Conservation (phyloP, 2,888 invertebrate species). For the Heteropelma amictum region DNA sequence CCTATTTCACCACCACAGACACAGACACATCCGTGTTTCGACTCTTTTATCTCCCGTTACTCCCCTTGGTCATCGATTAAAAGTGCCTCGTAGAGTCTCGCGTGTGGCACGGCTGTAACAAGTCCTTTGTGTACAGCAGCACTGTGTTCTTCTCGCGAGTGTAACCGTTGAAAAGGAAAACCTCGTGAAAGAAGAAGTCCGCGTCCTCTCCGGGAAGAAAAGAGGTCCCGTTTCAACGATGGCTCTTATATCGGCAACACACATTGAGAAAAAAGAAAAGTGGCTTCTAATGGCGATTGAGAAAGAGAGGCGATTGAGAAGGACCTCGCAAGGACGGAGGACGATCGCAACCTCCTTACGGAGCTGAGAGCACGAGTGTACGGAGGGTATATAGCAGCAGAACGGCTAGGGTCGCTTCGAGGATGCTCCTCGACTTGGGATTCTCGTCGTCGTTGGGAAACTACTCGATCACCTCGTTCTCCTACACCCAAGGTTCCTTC, state of each 20-base stretch:
- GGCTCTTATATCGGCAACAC: slow-evolving; percentile 6
- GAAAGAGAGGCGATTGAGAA: slow-evolving; percentile 1
- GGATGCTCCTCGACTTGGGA: slow-evolving; percentile 47
- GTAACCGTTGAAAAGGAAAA: slow-evolving; percentile 57
- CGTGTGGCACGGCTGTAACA: slow-evolving; percentile 61
- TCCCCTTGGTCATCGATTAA: background rate
- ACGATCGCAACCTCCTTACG: no score
- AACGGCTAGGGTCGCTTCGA: slow-evolving; percentile 18
- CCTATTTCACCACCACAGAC: background rate
- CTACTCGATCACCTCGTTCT: slow-evolving; percentile 64
- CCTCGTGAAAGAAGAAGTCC: slow-evolving; percentile 18
- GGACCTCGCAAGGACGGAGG: background rate
- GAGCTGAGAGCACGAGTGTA: background rate
- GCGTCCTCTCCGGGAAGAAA: slow-evolving; percentile 16
- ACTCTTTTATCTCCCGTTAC: background rate
- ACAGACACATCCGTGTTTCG: background rate
- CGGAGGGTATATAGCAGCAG: background rate
- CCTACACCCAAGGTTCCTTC: slow-evolving; percentile 48
- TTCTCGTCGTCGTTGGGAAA: slow-evolving; percentile 60
- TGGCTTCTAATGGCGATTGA: slow-evolving; percentile 31
- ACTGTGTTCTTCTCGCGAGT: background rate
- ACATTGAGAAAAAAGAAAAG: slow-evolving; percentile 22
- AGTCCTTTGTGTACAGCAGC: slow-evolving; percentile 61
- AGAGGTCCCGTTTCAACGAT: slow-evolving; percentile 36
- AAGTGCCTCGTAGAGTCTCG: slow-evolving; percentile 16